A percentile compares a stretch with the other conserved stretches of the same genome.
Conservation (phyloP, 2,113 vertebrate species). For the Podarcis cretensis region DNA sequence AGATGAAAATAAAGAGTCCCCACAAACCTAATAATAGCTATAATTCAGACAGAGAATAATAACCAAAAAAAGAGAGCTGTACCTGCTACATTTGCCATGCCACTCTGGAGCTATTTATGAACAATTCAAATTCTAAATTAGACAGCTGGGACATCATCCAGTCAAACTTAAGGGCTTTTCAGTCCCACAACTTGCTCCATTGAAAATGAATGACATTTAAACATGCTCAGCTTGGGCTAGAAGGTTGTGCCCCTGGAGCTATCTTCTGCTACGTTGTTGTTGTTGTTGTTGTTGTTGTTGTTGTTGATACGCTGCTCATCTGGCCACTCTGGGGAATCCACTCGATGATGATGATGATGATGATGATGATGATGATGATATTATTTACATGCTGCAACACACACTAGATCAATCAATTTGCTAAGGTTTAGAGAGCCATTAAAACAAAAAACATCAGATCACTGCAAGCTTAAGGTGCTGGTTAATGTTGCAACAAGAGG, state of each 20-base stretch:
- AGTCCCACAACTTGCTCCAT: too few relatives aligned
- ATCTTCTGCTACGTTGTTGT: fast-evolving
- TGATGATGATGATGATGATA: not conserved
- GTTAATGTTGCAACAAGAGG: not conserved
- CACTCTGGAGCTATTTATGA: not conserved
- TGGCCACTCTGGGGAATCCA: too few relatives aligned
- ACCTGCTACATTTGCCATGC: not conserved
- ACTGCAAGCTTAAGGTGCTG: not conserved
- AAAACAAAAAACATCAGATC: not conserved
- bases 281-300: too few relatives aligned
- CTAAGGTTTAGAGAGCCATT: not conserved
- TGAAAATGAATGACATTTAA: not conserved
- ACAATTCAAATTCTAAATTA: not conserved
- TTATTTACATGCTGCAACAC: not conserved
- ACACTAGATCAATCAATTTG: not conserved
- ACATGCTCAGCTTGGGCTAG: not conserved
- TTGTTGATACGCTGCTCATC: too few relatives aligned
- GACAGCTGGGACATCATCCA: not conserved
- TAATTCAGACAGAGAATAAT: not conserved
- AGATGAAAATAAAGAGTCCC: not conserved
- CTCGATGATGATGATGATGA: too few relatives aligned
- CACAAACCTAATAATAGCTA: not conserved
- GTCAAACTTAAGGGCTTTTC: not conserved
- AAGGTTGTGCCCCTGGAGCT: not conserved
- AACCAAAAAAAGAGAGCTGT: fast-evolving